Base-by-base conservation (phyloP, 1,140 invertebrate species). In the Drosophila seguyi region DNA sequence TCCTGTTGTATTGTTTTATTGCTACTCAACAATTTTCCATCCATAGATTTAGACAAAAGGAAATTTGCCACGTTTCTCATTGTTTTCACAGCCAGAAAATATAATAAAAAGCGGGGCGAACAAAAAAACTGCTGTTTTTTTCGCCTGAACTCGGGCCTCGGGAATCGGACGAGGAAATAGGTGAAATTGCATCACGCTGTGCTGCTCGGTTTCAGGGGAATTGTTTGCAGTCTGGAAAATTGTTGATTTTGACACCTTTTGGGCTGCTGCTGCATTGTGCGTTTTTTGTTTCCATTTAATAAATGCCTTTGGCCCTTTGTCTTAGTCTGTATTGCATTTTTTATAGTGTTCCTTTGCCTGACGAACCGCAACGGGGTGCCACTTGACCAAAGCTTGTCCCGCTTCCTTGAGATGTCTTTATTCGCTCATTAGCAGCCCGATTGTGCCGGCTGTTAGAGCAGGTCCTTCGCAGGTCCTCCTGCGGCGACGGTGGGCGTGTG, bases 31-130 rank as follows among this genome's bases (percentile, higher is more conserved):
- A 76, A 80, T 85, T 78, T 55, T 78, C 82, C 81, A 72, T 78
- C 80, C 61, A 85, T 79, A 71, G 86, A 90, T 68, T 86, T 63
- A 75, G 82, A 91, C 88, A 91, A 91, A 85, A 53, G 73, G 71
- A 91, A 91, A 91, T 90, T 91, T 91, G 90, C 87, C 88, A 91
- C 87, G 82, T 91, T 91, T 91, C 83, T 79, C 82, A 91, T 91
- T 91, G 90, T 91, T 79, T 85, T 81, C 71, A 75, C 77, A 63
- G 52, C 45, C 52, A 25, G 20, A 58, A 55, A 50, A 50, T n/a
- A 55, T 52, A 52, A 41, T 29, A 29, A 63, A 42, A 59, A 60
- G 55, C 52, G 53, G 34, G 50, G 48, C 20, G 11, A 55, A 55
- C 52, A 86, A 87, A 88, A 88, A 90, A 88, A 90, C 72, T 88